Base-by-base conservation (phyloP, 1,140 invertebrate species). In the Bombus consobrinus region DNA sequence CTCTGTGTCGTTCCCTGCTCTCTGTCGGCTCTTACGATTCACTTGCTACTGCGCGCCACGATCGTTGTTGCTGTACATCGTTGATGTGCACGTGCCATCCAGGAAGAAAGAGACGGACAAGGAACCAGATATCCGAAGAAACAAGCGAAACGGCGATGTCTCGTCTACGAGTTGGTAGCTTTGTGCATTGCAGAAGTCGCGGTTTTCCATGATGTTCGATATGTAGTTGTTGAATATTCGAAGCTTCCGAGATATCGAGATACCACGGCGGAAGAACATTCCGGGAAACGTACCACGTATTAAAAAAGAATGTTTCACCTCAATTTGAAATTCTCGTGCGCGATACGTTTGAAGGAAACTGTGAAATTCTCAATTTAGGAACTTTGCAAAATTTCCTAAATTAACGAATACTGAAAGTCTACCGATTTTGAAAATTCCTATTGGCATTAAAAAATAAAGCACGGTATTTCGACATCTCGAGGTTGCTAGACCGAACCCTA, bases 1-100 rank as follows among this genome's bases (percentile, higher is more conserved):
- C 71, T 87, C 59, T 81, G 83, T 85, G 78, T 71, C 64, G 72
- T 86, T 85, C 76, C 77, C 77, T 87, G 76, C 69, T 85, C 77
- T 87, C 68, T 78, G 74, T 87, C 77, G 77, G 66, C 53, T 85
- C 71, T 85, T 85, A 66, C 85, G 43, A 69, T 81, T 66, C 75
- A 39, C 62, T n/a, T 77, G 72, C 82, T 69, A 47, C 76, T 43
- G 62, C 37, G 64, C 64, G 37, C 43, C 43, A 53, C 74, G 34
- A 77, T 77, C 47, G 47, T 76, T 12, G 39, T 78, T 57, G 41
- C 87, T 81, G 72, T 76, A 81, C 87, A 87, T 88, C 59, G 71
- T 75, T 32, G 41, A 75, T 75, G 73, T 75, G 32, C 73, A 53
- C 73, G 41, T 34, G 9, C n/a, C 69, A 39, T 25, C 39, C 32